Conservation (phyloP, 2,888 invertebrate species). For the Himalopsyche tibetana region DNA sequence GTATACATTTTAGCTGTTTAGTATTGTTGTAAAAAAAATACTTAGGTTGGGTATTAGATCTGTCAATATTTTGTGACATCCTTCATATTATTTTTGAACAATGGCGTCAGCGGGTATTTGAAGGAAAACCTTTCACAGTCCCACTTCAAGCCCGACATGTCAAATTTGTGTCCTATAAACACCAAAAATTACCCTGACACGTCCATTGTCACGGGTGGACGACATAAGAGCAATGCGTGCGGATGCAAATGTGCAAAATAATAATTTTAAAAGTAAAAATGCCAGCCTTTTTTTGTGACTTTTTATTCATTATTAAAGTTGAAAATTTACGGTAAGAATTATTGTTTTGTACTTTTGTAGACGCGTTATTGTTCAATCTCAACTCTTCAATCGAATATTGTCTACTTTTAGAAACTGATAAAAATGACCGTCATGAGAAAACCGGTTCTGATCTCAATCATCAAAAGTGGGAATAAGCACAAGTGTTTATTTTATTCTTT, state of each 20-base stretch:
- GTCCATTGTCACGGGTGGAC: background rate
- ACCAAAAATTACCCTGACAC: conserved; percentile 26
- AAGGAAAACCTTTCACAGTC: conserved; percentile 15
- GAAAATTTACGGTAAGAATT: too few species aligned
- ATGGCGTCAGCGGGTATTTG: background rate
- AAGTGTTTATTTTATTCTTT: too few species aligned
- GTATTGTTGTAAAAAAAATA: too few species aligned
- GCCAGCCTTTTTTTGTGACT: background rate
- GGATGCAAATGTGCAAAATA: background rate
- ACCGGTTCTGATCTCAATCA: too few species aligned
- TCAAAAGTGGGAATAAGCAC: too few species aligned
- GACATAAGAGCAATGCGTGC: background rate
- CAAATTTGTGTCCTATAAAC: conserved; percentile 19
- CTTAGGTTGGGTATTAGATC: background rate
- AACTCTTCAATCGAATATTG: too few species aligned
- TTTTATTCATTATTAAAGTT: too few species aligned
- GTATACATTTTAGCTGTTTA: too few species aligned
- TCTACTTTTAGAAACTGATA: too few species aligned
- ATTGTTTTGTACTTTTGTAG: too few species aligned
- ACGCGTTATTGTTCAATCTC: too few species aligned
- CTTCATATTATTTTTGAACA: conserved; percentile 26
- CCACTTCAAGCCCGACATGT: conserved; percentile 19
- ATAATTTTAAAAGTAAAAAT: background rate
- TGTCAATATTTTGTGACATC: conserved; percentile 23
- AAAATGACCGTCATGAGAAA: too few species aligned